Evolutionary conservation across 2,113 vertebrate species (phyloP), one percentile per base, ranked within the genome.

Genomic region (Ibidorhyncha struthersii): DNA sequence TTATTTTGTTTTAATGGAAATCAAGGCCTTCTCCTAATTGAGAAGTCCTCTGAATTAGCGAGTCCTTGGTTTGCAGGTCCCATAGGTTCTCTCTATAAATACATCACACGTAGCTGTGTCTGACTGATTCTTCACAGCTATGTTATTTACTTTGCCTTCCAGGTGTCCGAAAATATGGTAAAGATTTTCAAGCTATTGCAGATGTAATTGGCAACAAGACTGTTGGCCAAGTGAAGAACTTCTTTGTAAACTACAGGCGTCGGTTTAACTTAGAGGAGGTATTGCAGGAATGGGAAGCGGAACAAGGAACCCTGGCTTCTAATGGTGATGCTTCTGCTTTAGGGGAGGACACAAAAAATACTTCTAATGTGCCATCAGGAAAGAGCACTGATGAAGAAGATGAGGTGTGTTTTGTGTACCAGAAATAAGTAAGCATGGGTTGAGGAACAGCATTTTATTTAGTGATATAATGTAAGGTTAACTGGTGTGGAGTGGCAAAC

Each of bases 201-300:
- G 99, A 99, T 96, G 99, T 99, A 98, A 99, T 99, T 96, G 99
- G 99, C 80, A 99, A 99, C 98, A 99, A 99, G 98, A 99, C 99
- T 94, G 98, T 99, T 97, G 99, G 99, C 81, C 99, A 99, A 98
- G 99, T 99, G 97, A 99, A 99, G 98, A 99, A 99, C 98, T 99
- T 99, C 98, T 99, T 99, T 96, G 99, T 99, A 97, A 99, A 99
- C 99, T 99, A 99, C 98, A 99, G 99, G 95, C 99, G 99, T 91
- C 99, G 99, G 69, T 99, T 99, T 98, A 99, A 99, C 98, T 98
- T 99, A 98, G 99, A 99, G 98, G 99, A 99, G 98, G 99, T 99
- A 98, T 99, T 99, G 97, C 99, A 99, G 98, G 99, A 99, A 98
- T 99, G 99, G 99, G 99, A 99, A 99, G 99, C 99, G 41, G 99